These are phyloP conservation scores for Drosophila subsilvestris DNA, from an alignment of 2,888 invertebrate genomes.

Conservation along the genomic window DNA sequence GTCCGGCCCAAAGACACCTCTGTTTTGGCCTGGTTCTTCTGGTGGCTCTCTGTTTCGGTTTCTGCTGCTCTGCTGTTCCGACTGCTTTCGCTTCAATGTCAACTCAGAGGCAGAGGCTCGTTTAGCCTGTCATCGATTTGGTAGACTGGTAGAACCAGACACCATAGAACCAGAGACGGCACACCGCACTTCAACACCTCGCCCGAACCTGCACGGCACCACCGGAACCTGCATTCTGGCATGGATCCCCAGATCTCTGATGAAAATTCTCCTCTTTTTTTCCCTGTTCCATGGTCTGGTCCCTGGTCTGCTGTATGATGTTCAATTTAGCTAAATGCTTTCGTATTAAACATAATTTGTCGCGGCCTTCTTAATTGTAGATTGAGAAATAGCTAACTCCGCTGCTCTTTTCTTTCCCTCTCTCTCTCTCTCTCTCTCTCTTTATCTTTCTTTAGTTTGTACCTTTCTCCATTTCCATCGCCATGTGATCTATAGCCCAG, in stretches of 20 bases:
- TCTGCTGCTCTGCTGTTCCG: slow-evolving; percentile 50
- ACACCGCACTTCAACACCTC: slow-evolving; percentile 14
- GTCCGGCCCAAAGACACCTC: neutral
- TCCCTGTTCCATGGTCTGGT: neutral
- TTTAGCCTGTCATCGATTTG: slow-evolving; percentile 72
- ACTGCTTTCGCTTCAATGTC: slow-evolving; percentile 79
- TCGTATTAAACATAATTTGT: slow-evolving; percentile 70
- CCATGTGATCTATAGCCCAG: slow-evolving; percentile 42
- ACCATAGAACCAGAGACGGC: slow-evolving; percentile 12
- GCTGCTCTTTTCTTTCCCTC: neutral
- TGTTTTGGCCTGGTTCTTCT: neutral
- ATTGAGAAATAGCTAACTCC: slow-evolving; percentile 9
- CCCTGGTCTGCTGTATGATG: neutral
- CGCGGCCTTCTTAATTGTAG: slow-evolving; percentile 48
- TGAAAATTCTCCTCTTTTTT: slow-evolving; percentile 33
- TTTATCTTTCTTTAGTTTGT: slow-evolving; percentile 10
- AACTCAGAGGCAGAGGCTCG: slow-evolving; percentile 37
- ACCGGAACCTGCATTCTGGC: neutral
- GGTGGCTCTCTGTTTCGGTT: neutral
- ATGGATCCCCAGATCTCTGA: slow-evolving; percentile 30
- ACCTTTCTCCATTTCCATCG: slow-evolving; percentile 28
- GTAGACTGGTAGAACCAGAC: slow-evolving; percentile 65
- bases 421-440: slow-evolving; percentile 6
- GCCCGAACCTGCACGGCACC: neutral
- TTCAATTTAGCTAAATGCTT: slow-evolving; percentile 69